Evolutionary conservation across 2,113 vertebrate genomes (phyloP).

Genomic region (Tachuris rubrigastra): DNA sequence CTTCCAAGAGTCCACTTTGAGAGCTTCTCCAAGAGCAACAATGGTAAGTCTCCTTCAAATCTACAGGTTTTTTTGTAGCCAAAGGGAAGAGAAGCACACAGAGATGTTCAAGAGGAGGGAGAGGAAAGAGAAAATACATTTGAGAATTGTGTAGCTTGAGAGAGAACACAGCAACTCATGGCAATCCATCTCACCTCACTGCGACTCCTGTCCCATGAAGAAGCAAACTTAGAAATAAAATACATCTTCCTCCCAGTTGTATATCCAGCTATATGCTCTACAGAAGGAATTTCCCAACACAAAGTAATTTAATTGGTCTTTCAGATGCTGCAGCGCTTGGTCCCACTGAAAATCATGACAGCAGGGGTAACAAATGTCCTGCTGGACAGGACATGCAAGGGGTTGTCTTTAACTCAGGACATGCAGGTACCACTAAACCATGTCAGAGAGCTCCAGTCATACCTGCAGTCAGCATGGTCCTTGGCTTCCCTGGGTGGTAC

Average conservation of each 20-base stretch:
- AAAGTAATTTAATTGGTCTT: neutral
- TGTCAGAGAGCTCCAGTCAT: neutral
- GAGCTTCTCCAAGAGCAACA: neutral
- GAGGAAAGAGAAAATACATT: neutral
- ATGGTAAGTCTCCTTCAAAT: neutral
- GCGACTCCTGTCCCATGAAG: neutral
- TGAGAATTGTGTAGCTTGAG: neutral
- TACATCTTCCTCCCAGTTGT: neutral
- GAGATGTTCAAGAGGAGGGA: neutral
- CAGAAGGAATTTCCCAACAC: neutral
- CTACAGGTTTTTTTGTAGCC: neutral
- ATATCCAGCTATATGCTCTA: neutral
- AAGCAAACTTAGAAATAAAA: neutral
- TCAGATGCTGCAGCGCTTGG: fast-evolving
- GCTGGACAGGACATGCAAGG: neutral
- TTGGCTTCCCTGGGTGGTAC: neutral
- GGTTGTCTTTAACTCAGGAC: neutral
- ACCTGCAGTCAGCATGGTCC: neutral
- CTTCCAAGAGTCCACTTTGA: neutral
- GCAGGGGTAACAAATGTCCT: neutral
- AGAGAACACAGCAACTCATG: neutral
- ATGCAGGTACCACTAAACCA: neutral
- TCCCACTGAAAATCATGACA: neutral
- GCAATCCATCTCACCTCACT: neutral
- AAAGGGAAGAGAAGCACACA: neutral